phyloP scores from a whole-genome alignment of 92 coral and sea anemone genomes.

The Plumapathes pennacea region DNA sequence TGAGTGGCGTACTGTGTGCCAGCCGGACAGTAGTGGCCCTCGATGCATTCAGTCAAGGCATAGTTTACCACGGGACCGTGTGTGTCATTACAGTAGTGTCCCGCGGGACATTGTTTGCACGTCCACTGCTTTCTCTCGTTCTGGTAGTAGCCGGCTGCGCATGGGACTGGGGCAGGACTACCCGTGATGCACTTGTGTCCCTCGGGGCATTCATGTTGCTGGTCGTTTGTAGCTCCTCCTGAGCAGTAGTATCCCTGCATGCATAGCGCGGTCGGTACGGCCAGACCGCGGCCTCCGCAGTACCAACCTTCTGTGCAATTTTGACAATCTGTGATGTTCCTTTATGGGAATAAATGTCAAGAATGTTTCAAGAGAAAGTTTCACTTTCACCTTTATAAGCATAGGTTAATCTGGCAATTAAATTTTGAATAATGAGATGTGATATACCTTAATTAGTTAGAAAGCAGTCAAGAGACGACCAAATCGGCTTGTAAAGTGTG shows the following conservation, averaged over 20 bases:
- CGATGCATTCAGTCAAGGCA: constrained; percentile 58
- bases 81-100: constrained; percentile 82
- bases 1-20: constrained; percentile 80
- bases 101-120: constrained; percentile 72
- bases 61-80: constrained; percentile 78
- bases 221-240: constrained; percentile 64
- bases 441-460: no score
- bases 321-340: constrained; percentile 89
- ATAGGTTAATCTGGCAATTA: no score
- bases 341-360: constrained; percentile 6
- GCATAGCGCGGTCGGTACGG: constrained; percentile 72
- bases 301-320: constrained; percentile 91
- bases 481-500: no score
- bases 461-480: no score
- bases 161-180: constrained; percentile 74
- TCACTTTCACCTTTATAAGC: no score
- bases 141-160: constrained; percentile 85
- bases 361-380: not conserved
- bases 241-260: constrained; percentile 83
- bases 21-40: constrained; percentile 87
- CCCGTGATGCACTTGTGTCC: constrained; percentile 82
- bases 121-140: constrained; percentile 53
- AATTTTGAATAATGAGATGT: no score
- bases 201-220: constrained; percentile 69
- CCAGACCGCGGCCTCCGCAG: constrained; percentile 87